Base-by-base conservation (phyloP, 2,888 invertebrate species). In the Cataglyphis altisquamis region DNA sequence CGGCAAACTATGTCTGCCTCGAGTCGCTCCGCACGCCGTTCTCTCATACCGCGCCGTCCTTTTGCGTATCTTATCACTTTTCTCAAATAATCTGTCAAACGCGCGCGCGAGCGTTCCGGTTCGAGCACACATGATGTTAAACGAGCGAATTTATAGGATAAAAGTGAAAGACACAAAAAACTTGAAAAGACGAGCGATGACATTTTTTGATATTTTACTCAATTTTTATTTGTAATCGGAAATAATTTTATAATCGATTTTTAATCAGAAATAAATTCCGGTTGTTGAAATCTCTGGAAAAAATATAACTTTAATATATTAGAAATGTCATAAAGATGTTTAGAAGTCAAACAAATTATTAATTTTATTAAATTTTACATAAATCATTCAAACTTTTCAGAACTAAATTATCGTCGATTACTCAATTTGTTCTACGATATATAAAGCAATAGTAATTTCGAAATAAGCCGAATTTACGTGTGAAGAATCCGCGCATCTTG, bases 401-500 rank as follows among this genome's bases (percentile, higher is more conserved):
- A 60, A 3, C 4, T 39, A 25, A 29, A 45, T 70, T 18, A 39
- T 39, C 5, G 25, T 41, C 12, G 70, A 15, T 55, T 8, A 55
- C n/a, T 21, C 39, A n/a, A 8, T n/a, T 41, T 39, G 3, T 75
- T 83, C 10, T 39, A 25, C 48, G 55, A 12, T 57, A 15, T 6
- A 52, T 32, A 45, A 21, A 36, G 52, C 25, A 72, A 70, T 75
- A 72, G 36, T 29, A 62, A 85, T 87, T 63, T 60, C 41, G n/a
- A 39, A 70, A 78, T 62, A 41, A 52, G 15, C 41, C 32, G 45
- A 48, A 36, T 70, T 86, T 87, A 84, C 73, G 57, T 84, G 57
- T 84, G 81, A 85, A 81, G 60, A 18, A 83, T 36, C 63, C 63
- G 21, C 68, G 39, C 67, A 60, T 67, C 41, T 36, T 36, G 15